phyloP scores from a whole-genome alignment of 2,888 invertebrate species.

The Erebia epiphron region DNA sequence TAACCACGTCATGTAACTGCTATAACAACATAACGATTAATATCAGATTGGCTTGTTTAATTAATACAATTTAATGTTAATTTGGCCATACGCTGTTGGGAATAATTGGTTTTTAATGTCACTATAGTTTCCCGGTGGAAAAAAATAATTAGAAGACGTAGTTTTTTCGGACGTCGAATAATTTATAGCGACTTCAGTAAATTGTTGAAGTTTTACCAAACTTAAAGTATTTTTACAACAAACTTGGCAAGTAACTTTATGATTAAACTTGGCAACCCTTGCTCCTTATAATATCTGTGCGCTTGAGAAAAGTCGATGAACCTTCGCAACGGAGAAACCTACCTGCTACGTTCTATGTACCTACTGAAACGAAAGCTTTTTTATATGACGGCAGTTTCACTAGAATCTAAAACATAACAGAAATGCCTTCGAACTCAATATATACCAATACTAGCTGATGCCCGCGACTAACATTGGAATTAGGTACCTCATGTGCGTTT shows the following conservation, averaged over 20 bases:
- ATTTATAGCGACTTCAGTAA: neutral
- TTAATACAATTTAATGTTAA: conserved; percentile 25
- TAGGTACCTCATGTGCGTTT: too few relatives aligned
- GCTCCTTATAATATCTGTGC: neutral
- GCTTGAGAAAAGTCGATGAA: conserved; percentile 1
- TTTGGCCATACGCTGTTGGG: conserved; percentile 22
- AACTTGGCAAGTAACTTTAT: conserved; percentile 12
- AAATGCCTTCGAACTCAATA: too few relatives aligned
- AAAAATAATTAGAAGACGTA: too few relatives aligned
- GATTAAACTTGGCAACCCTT: conserved; percentile 9
- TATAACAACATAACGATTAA: conserved; percentile 18
- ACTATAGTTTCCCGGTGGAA: neutral
- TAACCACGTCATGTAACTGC: conserved; percentile 22
- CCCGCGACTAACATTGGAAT: too few relatives aligned
- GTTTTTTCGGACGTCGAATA: neutral
- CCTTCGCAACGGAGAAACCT: neutral
- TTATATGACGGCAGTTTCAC: too few relatives aligned
- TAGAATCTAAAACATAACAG: too few relatives aligned
- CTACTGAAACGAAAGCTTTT: too few relatives aligned
- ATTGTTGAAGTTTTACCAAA: neutral
- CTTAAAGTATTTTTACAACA: neutral
- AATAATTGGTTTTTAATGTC: conserved; percentile 12
- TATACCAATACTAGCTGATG: too few relatives aligned
- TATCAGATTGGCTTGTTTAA: conserved; percentile 16
- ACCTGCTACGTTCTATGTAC: neutral